Percentiles rank a stretch among this genome's conserved stretches.
Evolutionary conservation across 92 coral and sea anemone genomes (phyloP).

Genomic region (Plumapathes pennacea): DNA sequence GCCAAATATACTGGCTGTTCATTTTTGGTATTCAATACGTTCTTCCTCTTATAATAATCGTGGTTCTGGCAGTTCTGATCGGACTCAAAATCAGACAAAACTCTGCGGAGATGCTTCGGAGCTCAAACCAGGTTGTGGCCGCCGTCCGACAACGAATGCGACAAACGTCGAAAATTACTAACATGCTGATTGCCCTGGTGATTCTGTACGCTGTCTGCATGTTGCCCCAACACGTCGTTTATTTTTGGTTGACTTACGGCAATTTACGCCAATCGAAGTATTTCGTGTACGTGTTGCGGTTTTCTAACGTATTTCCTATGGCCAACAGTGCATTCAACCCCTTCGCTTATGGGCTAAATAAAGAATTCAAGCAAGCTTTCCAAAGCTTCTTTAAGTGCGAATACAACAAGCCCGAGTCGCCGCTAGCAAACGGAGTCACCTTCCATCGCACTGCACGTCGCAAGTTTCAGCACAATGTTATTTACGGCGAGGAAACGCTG

Average conservation of each 20-base stretch:
- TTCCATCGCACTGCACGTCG: slow-evolving; percentile 20
- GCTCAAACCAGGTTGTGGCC: slow-evolving; percentile 66
- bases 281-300: slow-evolving; percentile 76
- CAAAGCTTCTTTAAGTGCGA: slow-evolving; percentile 81
- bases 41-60: slow-evolving; percentile 65
- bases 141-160: slow-evolving; percentile 77
- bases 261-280: slow-evolving; percentile 63
- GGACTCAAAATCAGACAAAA: slow-evolving; percentile 62
- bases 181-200: slow-evolving; percentile 88
- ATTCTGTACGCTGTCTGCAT: slow-evolving; percentile 88
- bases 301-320: slow-evolving; percentile 95
- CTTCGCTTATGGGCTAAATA: slow-evolving; percentile 87
- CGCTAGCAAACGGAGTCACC: too few relatives aligned
- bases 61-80: slow-evolving; percentile 65
- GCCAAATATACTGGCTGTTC: slow-evolving; percentile 66
- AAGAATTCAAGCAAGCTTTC: slow-evolving; percentile 88
- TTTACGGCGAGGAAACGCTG: too few relatives aligned
- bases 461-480: too few relatives aligned
- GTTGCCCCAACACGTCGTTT: slow-evolving; percentile 92
- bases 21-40: slow-evolving; percentile 79
- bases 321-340: slow-evolving; percentile 98
- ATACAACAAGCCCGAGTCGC: slow-evolving; percentile 31
- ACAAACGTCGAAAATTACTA: slow-evolving; percentile 91
- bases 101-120: slow-evolving; percentile 45
- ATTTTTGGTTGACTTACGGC: slow-evolving; percentile 75